These are phyloP conservation scores for Chesias legatella DNA, from an alignment of 2,888 invertebrate species.

Conservation along the genomic window DNA sequence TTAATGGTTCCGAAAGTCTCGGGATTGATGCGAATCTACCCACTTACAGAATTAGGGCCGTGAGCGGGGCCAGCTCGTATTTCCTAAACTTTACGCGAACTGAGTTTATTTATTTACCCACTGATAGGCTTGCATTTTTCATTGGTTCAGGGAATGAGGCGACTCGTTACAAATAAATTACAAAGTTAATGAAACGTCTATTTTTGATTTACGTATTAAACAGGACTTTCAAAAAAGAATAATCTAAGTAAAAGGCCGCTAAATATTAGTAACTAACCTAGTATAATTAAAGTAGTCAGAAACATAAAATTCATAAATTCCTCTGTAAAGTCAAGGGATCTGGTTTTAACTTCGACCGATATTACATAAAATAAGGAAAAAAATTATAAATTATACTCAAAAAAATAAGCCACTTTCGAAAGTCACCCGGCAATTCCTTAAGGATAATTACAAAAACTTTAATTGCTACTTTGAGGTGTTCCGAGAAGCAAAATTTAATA, in stretches of 20 bases:
- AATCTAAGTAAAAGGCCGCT: too few species aligned
- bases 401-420: not conserved
- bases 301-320: too few species aligned
- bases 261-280: too few species aligned
- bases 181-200: too few species aligned
- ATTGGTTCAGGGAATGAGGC: constrained; percentile 8
- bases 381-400: too few species aligned
- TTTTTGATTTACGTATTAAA: too few species aligned
- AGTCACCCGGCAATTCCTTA: not conserved
- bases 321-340: too few species aligned
- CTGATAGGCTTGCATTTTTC: constrained; percentile 5
- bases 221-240: too few species aligned
- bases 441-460: constrained; percentile 8
- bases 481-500: constrained; percentile 14
- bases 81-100: constrained; percentile 11
- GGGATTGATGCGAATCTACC: constrained; percentile 12
- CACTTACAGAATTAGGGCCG: constrained; percentile 16
- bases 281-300: too few species aligned
- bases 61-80: constrained; percentile 10
- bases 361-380: too few species aligned
- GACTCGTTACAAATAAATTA: too few species aligned
- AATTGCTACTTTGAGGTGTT: constrained; percentile 12
- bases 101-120: constrained; percentile 13
- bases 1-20: constrained; percentile 14
- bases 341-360: too few species aligned